Conservation (phyloP, 2,888 invertebrate species). For the Capitulum mitella region DNA sequence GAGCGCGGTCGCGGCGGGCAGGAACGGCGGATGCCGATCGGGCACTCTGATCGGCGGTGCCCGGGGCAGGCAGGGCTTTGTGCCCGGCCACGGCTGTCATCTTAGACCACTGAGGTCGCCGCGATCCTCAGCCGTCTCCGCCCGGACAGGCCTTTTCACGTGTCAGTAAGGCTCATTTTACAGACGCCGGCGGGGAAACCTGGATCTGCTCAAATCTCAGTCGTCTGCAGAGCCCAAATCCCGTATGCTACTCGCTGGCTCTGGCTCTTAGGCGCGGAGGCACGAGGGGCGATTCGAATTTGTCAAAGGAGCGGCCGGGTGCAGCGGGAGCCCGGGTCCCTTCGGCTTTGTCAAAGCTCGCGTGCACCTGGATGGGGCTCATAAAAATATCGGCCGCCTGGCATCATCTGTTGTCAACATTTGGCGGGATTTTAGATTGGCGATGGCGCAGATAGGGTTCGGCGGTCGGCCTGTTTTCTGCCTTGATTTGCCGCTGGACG, state of each 20-base stretch:
- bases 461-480: background rate
- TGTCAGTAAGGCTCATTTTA: slow-evolving; percentile 3
- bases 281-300: slow-evolving; percentile 2
- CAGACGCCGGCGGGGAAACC: background rate
- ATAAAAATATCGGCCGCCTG: background rate
- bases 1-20: no score
- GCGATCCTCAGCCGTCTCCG: background rate
- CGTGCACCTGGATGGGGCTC: background rate
- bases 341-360: background rate
- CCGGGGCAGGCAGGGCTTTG: no score
- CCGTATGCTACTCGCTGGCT: background rate
- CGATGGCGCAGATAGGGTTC: background rate
- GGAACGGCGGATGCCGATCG: no score
- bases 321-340: background rate
- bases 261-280: background rate
- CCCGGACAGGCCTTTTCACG: background rate
- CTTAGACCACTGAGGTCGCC: background rate
- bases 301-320: slow-evolving; percentile 2
- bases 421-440: background rate
- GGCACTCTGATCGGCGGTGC: no score
- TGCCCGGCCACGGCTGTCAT: background rate
- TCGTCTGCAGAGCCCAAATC: background rate
- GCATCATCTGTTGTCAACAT: slow-evolving; percentile 12
- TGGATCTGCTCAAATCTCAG: background rate
- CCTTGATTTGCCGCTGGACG: background rate